These are phyloP conservation scores for Corythaeola cristata DNA, from an alignment of 2,113 vertebrate species.

Conservation along the genomic window DNA sequence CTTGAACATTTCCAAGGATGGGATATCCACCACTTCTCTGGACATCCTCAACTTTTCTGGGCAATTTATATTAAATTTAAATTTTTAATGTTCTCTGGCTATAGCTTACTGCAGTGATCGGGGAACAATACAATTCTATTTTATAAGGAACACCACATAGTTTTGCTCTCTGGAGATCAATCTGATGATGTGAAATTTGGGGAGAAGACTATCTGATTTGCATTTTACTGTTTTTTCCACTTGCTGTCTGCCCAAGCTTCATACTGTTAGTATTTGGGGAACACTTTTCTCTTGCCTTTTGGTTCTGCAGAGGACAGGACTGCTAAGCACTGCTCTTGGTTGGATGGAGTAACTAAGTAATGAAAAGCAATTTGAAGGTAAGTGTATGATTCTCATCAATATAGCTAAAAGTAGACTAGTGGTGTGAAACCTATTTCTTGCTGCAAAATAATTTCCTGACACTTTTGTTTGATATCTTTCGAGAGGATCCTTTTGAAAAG, in stretches of 20 bases:
- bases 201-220: neutral
- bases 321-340: neutral
- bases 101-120: neutral
- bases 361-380: neutral
- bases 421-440: neutral
- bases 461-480: neutral
- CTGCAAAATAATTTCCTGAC: neutral
- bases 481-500: neutral
- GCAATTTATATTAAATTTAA: no score
- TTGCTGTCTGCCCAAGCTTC: neutral
- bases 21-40: no score
- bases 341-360: neutral
- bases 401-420: neutral
- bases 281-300: neutral
- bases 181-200: neutral
- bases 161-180: neutral
- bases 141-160: neutral
- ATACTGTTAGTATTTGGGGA: neutral
- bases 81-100: neutral
- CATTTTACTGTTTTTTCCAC: neutral
- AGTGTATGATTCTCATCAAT: neutral
- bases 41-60: no score
- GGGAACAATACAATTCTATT: neutral
- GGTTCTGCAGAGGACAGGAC: neutral
- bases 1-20: no score